Evolutionary conservation across 1,140 invertebrate species (phyloP), one percentile per base, ranked within the genome.

Genomic region (Dinoponera quadriceps): DNA sequence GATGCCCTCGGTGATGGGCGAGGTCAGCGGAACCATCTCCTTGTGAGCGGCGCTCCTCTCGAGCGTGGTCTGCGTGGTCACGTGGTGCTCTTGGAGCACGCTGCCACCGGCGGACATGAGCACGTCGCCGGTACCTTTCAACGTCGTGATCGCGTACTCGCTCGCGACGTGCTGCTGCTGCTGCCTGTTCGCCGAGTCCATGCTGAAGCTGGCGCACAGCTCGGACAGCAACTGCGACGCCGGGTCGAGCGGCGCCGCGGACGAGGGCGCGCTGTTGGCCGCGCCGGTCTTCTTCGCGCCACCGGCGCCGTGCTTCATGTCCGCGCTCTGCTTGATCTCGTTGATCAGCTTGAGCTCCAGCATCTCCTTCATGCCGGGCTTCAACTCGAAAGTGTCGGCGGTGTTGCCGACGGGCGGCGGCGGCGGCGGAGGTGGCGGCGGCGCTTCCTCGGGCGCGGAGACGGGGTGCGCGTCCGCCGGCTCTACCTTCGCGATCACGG

Each of bases 161-260:
- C 87, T 93, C 74, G 71, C 69, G 66, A 75, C 73, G 59, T 86
- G 83, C 49, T 38, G 25, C 11, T 84, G 85, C 51, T 63, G 25
- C 11, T 84, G 85, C 51, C 57, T 87, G 49, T 87, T 92, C 81
- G 84, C 80, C 57, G 89, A 78, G 63, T 94, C 93, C 74, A 93
- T 86, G 57, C 90, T 94, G 51, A 94, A 94, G 48, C 89, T 94
- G 14, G 92, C 94, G 68, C 94, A 96, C 13, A 96, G 90, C 93
- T 98, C 97, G 3, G 96, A 97, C 2, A 98, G 96, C 59, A 98
- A 93, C 91, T 97, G 96, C n/a, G 96, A 96, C 13, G 97, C 97
- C 1, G 97, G 97, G 86, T 94, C 94, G 18, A 94, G 60, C 1
- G 89, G 86, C 0, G 85, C 89, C 2, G 88, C 65, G 5, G 87